A percentile compares a stretch with the other conserved stretches of the same genome.
Conservation (phyloP, 2,888 invertebrate species). For the Cheilosia vernalis region DNA sequence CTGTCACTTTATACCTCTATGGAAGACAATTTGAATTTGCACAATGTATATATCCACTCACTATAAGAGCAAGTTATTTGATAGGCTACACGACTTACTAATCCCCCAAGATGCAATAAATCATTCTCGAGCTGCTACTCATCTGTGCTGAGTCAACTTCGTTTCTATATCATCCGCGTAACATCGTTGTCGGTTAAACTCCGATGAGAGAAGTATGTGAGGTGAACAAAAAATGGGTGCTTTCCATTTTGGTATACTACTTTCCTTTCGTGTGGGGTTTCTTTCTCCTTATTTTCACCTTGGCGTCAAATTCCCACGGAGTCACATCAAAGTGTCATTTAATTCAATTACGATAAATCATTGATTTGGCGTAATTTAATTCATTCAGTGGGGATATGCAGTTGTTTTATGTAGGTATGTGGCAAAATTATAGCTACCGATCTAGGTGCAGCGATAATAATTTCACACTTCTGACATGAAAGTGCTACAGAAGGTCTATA, state of each 20-base stretch:
- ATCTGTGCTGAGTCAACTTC: conserved; percentile 42
- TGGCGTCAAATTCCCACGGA: conserved; percentile 70
- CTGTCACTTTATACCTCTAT: not conserved
- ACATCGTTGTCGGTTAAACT: conserved; percentile 31
- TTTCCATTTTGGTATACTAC: conserved; percentile 67
- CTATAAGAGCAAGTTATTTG: conserved; percentile 58
- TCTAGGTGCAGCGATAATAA: conserved; percentile 60
- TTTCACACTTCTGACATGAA: conserved; percentile 68
- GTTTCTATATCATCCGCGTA: conserved; percentile 30
- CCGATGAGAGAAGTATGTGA: conserved; percentile 20
- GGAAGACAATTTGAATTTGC: conserved; percentile 67
- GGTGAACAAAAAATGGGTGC: conserved; percentile 50
- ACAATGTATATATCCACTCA: conserved; percentile 10
- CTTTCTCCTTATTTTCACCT: conserved; percentile 70
- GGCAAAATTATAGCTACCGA: conserved; percentile 31
- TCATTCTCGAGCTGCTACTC: conserved; percentile 59
- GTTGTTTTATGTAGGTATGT: conserved; percentile 22
- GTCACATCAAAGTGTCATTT: conserved; percentile 70
- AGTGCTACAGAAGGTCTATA: conserved; percentile 40
- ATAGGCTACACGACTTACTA: conserved; percentile 73
- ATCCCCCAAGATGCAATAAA: conserved; percentile 70
- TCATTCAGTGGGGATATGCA: conserved; percentile 18
- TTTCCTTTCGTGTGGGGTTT: conserved; percentile 69
- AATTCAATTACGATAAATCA: conserved; percentile 75
- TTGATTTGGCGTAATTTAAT: conserved; percentile 66